Evolutionary conservation across 2,888 invertebrate species (phyloP).

Genomic region (Erpobdella octoculata): DNA sequence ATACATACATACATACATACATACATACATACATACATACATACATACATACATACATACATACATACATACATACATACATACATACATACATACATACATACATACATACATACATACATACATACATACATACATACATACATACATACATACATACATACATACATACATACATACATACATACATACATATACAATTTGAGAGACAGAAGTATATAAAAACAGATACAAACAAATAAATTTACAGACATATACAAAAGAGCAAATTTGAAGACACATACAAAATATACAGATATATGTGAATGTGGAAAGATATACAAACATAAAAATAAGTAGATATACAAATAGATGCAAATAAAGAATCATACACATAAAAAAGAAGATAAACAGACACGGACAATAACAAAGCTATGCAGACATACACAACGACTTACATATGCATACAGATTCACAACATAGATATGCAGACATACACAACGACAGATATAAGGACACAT

Average conservation of each 20-base stretch:
- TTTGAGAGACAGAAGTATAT: neutral
- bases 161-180: neutral
- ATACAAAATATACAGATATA: neutral
- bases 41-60: slow-evolving; percentile 10
- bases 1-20: neutral
- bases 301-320: neutral
- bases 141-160: neutral
- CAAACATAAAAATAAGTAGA: too few relatives aligned
- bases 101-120: neutral
- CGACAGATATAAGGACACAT: neutral
- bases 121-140: neutral
- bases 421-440: neutral
- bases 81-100: neutral
- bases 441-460: neutral
- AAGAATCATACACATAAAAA: slow-evolving; percentile 11
- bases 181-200: neutral
- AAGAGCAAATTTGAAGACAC: neutral
- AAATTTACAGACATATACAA: neutral
- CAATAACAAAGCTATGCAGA: neutral
- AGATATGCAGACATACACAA: neutral
- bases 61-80: slow-evolving; percentile 18
- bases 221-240: neutral
- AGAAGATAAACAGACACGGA: neutral
- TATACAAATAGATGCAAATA: too few relatives aligned
- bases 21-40: neutral